Evolutionary conservation across 30 jellyfish, hydroid and myxozoan genomes (phyloP), one percentile per base, ranked within the genome.

Genomic region (Hydractinia echinata): DNA sequence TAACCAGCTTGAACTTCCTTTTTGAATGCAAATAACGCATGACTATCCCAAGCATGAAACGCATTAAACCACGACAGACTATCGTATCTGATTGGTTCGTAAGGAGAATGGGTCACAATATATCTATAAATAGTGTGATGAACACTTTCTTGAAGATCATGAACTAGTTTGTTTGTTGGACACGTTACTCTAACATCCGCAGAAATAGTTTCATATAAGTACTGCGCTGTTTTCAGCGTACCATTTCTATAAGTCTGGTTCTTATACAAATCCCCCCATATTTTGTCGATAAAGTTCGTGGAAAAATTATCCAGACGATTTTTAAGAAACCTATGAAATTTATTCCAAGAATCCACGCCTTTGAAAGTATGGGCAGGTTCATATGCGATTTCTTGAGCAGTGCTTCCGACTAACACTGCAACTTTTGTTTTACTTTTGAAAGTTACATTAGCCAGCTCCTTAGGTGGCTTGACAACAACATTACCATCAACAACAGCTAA

Each of bases 331-430:
- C 18, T 7, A 49, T 53, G 15, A 9, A 54, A 18, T 15, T 76
- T 16, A 4, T 44, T 76, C 76, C 10, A 76, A 51, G 53, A 8
- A 6, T 76, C 20, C 4, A 6, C 18, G 49, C 76, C 54, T 14
- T 76, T 1, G 54, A 76, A 76, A 54, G 20, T 48, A 15, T 76
- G 76, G 5, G 19, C 44, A 51, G 84, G 86, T 16, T 44, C 52
- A 18, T 7, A 15, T 15, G 62, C 86, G 15, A 51, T 56, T 71
- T 88, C 96, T 61, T 88, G 96, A 7, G 96, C 94, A 9, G 94
- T 88, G 39, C 82, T 67, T 54, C 96, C 96, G 52, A 88, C 61
- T 72, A 88, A 49, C 7, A 88, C 83, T 3, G 89, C 10, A 30
- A 83, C 89, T 4, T 76, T 83, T 15, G 5, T 87, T 19, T 72